Percentiles rank a stretch among this genome's conserved stretches.
These are phyloP conservation scores for Andrena hattorfiana DNA, from an alignment of 2,888 invertebrate species.

Conservation along the genomic window DNA sequence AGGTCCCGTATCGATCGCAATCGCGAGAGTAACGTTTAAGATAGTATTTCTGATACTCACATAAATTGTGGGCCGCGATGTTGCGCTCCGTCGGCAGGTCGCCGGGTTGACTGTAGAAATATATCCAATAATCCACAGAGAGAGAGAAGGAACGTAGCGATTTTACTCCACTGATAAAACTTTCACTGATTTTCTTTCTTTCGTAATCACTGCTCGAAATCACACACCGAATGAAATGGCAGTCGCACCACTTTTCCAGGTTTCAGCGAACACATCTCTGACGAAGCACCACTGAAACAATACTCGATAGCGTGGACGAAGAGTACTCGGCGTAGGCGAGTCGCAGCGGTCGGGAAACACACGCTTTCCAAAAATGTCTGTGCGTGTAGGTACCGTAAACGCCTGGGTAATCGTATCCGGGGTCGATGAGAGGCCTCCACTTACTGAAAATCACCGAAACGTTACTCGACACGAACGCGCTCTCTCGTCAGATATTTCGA, in stretches of 20 bases:
- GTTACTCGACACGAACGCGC: conserved; percentile 25
- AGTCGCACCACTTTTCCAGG: conserved; percentile 54
- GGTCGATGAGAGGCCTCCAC: conserved; percentile 27
- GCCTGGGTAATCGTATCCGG: conserved; percentile 36
- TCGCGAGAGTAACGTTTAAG: conserved; percentile 37
- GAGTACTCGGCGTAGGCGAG: conserved; percentile 46
- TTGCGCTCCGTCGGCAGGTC: conserved; percentile 54
- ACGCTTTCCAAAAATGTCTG: conserved; percentile 29
- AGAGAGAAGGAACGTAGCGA: conserved; percentile 49
- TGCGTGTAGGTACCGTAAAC: neutral
- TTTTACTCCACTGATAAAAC: conserved; percentile 70
- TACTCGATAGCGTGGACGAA: conserved; percentile 35
- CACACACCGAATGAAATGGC: conserved; percentile 48
- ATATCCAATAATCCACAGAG: conserved; percentile 80
- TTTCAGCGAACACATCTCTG: conserved; percentile 49
- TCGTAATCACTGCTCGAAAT: conserved; percentile 67
- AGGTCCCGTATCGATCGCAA: conserved; percentile 57
- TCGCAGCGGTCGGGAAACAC: conserved; percentile 37
- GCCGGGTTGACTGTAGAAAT: conserved; percentile 59
- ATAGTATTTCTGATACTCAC: conserved; percentile 45
- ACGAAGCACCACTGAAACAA: conserved; percentile 45
- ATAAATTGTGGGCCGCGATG: conserved; percentile 55
- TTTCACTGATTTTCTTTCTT: conserved; percentile 59
- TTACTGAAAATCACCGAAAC: conserved; percentile 52
- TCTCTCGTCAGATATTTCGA: conserved; percentile 13